Conservation (phyloP, 2,113 vertebrate genomes). For the Martes martes region DNA sequence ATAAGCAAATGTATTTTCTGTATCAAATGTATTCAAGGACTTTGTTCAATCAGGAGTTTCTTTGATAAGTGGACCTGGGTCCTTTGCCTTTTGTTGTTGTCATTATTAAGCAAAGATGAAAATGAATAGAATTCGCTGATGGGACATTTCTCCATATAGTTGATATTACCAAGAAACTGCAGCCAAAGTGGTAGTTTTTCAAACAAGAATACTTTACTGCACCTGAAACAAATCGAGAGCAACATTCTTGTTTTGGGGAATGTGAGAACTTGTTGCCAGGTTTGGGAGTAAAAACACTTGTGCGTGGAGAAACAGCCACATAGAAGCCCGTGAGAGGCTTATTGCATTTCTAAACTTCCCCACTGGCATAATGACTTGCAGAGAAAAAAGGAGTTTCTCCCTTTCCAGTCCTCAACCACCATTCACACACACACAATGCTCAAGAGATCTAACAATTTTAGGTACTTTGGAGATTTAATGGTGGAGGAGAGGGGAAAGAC, state of each 20-base stretch:
- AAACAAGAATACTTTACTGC: neutral
- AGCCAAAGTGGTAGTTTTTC: neutral
- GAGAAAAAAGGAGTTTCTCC: neutral
- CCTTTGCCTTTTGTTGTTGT: neutral
- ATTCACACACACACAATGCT: neutral
- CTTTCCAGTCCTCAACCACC: neutral
- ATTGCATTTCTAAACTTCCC: conserved; percentile 44
- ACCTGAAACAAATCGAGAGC: neutral
- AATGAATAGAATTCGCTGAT: neutral
- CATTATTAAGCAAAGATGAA: neutral
- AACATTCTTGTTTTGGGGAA: neutral
- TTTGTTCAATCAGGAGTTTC: neutral
- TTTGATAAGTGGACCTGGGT: neutral
- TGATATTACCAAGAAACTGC: neutral
- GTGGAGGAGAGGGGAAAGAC: neutral
- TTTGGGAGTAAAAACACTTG: neutral
- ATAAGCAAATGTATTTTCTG: neutral
- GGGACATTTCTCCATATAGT: neutral
- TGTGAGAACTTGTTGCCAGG: neutral
- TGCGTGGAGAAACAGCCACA: neutral
- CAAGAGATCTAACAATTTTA: conserved; percentile 9
- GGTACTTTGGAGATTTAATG: conserved; percentile 7
- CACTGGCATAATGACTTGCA: neutral
- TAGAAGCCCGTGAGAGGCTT: neutral
- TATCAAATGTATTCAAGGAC: neutral